Evolutionary conservation across 2,888 invertebrate species (phyloP), one percentile per base, ranked within the genome.

Genomic region (Himalopsyche kuldschensis): DNA sequence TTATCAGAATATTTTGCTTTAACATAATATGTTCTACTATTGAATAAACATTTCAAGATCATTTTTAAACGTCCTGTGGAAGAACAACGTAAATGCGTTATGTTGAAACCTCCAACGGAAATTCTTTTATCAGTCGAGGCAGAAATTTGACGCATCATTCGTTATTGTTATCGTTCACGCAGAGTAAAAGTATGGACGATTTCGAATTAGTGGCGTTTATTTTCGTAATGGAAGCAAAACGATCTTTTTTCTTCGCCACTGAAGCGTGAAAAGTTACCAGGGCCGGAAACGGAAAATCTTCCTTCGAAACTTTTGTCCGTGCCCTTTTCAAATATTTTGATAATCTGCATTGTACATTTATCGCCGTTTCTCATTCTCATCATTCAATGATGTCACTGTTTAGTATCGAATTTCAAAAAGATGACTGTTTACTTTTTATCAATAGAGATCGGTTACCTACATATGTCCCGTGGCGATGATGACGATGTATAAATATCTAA

Each of bases 81-180:
- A 41, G 11, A 41, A 11, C 41, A 32, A 31, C n/a, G 76, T 69
- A 78, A 79, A 79, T 82, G 82, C 81, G 78, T 41, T 84, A 79
- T 79, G 30, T 31, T 27, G 79, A 79, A 78, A 41, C 79, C 78
- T 69, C 41, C 30, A 75, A 81, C 79, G 81, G 85, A 82, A 79
- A 81, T 85, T 84, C 83, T 79, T 82, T 86, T 85, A 85, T 84
- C 86, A 80, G 82, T 46, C 31, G 69, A 79, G 80, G 80, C 78
- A 84, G 83, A 84, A 85, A 86, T 85, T 86, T 86, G 84, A 85
- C 83, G 86, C 78, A 86, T 86, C 86, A 86, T 86, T 80, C 86
- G 79, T 85, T 86, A 86, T 82, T 86, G 84, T 84, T 84, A 82
- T 82, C 84, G 83, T 75, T 78, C 69, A 47, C 17, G 48, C 32